Conservation (phyloP, 2,113 vertebrate genomes). For the Paratilapia polleni region DNA sequence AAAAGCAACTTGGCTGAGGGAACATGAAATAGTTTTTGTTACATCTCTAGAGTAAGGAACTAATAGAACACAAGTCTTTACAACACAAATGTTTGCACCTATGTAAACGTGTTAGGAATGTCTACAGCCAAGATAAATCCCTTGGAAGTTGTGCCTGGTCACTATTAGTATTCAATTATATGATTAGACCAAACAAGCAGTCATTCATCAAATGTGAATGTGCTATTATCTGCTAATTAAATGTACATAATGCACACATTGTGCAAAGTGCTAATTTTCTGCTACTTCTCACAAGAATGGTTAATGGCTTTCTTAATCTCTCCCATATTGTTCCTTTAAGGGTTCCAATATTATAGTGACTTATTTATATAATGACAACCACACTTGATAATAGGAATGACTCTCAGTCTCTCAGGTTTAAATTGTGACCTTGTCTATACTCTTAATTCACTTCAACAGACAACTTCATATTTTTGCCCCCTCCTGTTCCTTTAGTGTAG, state of each 20-base stretch:
- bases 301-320: slow-evolving; percentile 63
- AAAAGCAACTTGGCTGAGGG: slow-evolving; percentile 1
- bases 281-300: slow-evolving; percentile 56
- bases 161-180: slow-evolving; percentile 61
- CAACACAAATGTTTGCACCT: slow-evolving; percentile 49
- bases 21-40: slow-evolving; percentile 11
- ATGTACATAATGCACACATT: slow-evolving; percentile 61
- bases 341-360: background rate
- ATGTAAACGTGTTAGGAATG: slow-evolving; percentile 47
- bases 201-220: slow-evolving; percentile 61
- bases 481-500: background rate
- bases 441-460: background rate
- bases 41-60: background rate
- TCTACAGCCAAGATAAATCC: slow-evolving; percentile 52
- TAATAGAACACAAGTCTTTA: slow-evolving; percentile 9
- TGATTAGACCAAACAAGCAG: slow-evolving; percentile 63
- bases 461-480: background rate
- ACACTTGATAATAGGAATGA: background rate
- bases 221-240: slow-evolving; percentile 65
- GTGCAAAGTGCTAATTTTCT: slow-evolving; percentile 51
- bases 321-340: slow-evolving; percentile 58
- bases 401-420: background rate
- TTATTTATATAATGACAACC: background rate
- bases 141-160: slow-evolving; percentile 46
- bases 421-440: slow-evolving; percentile 3